Base-by-base conservation (phyloP, 2,113 vertebrate genomes). In the Corythaeola cristata region DNA sequence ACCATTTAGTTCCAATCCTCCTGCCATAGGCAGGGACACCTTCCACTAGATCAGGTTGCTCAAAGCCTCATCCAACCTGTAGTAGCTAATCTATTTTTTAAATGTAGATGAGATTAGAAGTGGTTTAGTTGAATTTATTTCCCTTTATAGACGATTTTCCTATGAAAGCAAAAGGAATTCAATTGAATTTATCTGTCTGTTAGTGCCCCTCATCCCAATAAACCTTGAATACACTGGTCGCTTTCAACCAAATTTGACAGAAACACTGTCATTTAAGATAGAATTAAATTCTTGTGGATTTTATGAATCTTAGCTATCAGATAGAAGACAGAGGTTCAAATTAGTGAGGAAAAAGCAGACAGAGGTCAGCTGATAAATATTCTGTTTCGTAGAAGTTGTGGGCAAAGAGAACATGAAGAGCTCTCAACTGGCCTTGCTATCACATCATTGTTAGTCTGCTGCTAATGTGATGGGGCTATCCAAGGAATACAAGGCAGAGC, bases 371-470 rank as follows among this genome's bases (percentile, higher is more conserved):
- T 78, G 35, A 21, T 41, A 60, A 85, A 60, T 64, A 7, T 35
- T 87, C 37, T 72, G 5, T 75, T 89, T 63, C 32, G 6, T 19
- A 85, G 41, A 44, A 59, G 19, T 0, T 60, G 24, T 71, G 27
- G 18, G n/a, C 68, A 91, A 19, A 3, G 22, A 71, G 7, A 12
- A 45, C 32, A 27, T 6, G 21, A 76, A 35, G 44, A 85, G 3
- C 12, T 92, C 49, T 35, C 39, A 64, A 8, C 13, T 17, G 62
- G 8, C 16, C 20, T 59, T 75, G 23, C 15, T 37, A 3, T 44
- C 28, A 4, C 0, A 0, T 1, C 26, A 17, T 32, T 1, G 2
- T 60, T 35, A 41, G 11, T 12, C 49, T 75, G 26, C 39, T 88
- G 35, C 18, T 72, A n/a, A 35, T 11, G 28, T 9, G 26, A 35